A percentile compares a stretch with the other conserved stretches of the same genome.
These are phyloP conservation scores for Ariopsis seemanni DNA, from an alignment of 2,113 vertebrate species.

Conservation along the genomic window DNA sequence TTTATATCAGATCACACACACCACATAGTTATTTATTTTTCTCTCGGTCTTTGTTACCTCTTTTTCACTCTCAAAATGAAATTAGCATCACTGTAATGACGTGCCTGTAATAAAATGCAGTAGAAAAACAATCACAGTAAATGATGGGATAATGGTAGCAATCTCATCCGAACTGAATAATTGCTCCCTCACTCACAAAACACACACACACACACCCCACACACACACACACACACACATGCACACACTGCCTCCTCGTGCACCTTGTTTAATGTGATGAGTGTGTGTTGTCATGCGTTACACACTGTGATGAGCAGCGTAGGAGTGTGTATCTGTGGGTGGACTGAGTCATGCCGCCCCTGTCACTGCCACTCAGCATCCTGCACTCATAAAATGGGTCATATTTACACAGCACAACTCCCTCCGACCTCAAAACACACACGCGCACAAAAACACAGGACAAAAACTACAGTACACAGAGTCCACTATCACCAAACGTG, in stretches of 20 bases:
- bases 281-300: conserved; percentile 26
- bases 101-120: neutral
- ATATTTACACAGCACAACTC: conserved; percentile 28
- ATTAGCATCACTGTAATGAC: neutral
- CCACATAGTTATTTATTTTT: neutral
- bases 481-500: neutral
- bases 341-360: conserved; percentile 45
- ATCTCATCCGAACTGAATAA: neutral
- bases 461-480: neutral
- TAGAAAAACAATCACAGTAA: neutral
- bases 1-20: neutral
- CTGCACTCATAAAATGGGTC: conserved; percentile 32
- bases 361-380: conserved; percentile 40
- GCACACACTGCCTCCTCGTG: neutral
- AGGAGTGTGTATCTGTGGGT: conserved; percentile 42
- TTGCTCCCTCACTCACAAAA: neutral
- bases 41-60: neutral
- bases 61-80: neutral
- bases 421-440: neutral
- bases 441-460: neutral
- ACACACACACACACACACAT: neutral
- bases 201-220: neutral
- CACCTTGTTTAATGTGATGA: conserved; percentile 21
- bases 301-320: conserved; percentile 18
- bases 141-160: neutral